Percentiles rank a stretch among this genome's conserved stretches.
These are phyloP conservation scores for Lutjanus campechanus DNA, from an alignment of 2,797 vertebrate species.

Conservation along the genomic window DNA sequence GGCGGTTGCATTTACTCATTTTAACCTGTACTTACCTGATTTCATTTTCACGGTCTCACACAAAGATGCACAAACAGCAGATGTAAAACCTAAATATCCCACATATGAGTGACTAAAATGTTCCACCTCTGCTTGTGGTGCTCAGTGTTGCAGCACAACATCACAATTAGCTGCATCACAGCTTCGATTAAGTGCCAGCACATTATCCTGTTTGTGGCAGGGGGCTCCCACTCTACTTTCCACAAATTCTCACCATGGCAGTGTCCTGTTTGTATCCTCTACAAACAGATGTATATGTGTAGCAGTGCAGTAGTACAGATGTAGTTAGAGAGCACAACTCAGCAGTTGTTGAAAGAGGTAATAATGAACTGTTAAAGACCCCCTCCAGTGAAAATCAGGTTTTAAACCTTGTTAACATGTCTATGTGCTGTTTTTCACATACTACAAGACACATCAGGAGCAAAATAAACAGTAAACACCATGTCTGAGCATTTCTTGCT, in stretches of 20 bases:
- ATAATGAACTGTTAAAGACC: no score
- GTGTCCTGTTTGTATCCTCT: not conserved
- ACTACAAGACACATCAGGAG: no score
- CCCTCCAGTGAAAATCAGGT: no score
- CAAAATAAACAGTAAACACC: no score
- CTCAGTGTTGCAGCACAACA: conserved; percentile 2
- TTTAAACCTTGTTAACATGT: no score
- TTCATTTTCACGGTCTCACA: conserved; percentile 21
- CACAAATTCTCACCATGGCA: not conserved
- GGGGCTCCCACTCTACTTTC: not conserved
- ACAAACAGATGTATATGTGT: conserved; percentile 14
- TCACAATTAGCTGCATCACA: not conserved
- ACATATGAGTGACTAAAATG: conserved; percentile 30
- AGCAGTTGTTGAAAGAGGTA: no score
- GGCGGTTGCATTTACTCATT: conserved; percentile 9
- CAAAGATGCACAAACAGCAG: not conserved
- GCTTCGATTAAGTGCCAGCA: not conserved
- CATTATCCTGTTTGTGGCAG: conserved; percentile 7
- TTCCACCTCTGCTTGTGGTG: conserved; percentile 12
- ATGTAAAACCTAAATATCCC: conserved; percentile 10
- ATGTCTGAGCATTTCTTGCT: no score
- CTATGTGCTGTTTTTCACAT: no score
- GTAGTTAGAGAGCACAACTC: no score
- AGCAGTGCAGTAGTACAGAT: no score
- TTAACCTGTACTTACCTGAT: conserved; percentile 15